Evolutionary conservation across 2,797 vertebrate genomes (phyloP), one percentile per base, ranked within the genome.

Genomic region (Betta splendens): DNA sequence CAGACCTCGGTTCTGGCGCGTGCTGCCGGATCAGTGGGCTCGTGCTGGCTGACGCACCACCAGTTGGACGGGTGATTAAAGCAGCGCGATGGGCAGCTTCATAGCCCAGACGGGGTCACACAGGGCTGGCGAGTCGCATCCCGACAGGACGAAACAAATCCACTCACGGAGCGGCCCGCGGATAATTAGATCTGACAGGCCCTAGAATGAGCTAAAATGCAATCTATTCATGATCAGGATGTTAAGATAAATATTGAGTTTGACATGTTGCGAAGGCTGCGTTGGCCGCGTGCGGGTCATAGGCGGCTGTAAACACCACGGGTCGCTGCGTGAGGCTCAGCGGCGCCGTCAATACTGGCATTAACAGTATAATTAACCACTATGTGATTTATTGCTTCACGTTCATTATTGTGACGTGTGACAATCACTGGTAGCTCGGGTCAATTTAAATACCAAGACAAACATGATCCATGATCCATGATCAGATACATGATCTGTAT

Each of bases 11-110:
- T 46, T 52, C 65, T 79, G 81, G 58, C 80, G 69, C 54, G 75
- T 40, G 58, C 54, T 61, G 56, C 69, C 52, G 59, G 83, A 85
- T 85, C 81, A 85, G 79, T 31, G 23, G 72, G 72, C 61, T 47
- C 31, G 45, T 51, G 52, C 76, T 51, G 64, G 63, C 55, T 72
- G 76, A 69, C 79, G 74, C 81, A 79, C 55, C 51, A 54, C 62
- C 9, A 72, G 69, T 70, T 80, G 59, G 77, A 81, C 67, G 74
- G 77, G 82, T 77, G 60, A 82, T 85, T 85, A 83, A 81, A 87
- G 83, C 72, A 72, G 73, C 47, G 64, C 75, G 75, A 85, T 81
- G 76, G 80, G 71, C 82, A 83, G 82, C 69, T 85, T 86, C 67
- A 71, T 58, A 77, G 81, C 75, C 67, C 54, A 67, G 65, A 62